These are phyloP conservation scores for Timema cristinae DNA, from an alignment of 2,888 invertebrate genomes.

Conservation along the genomic window DNA sequence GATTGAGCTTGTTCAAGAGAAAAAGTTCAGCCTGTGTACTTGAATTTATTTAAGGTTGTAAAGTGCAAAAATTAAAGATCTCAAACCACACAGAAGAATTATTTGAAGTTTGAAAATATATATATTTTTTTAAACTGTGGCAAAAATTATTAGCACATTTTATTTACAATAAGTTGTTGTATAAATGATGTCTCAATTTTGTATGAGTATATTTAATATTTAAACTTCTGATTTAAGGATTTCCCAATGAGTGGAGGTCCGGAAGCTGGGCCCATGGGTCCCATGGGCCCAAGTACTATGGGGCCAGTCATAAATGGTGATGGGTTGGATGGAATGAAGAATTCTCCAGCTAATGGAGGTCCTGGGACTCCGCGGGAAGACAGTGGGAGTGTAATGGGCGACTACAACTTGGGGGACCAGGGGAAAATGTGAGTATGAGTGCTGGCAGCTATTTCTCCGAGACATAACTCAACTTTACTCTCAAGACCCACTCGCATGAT, in stretches of 20 bases:
- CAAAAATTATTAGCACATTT: background rate
- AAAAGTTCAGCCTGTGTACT: too few relatives aligned
- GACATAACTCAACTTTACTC: conserved; percentile 33
- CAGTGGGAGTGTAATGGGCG: conserved; percentile 91
- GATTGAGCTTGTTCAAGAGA: too few relatives aligned
- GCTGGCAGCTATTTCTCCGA: conserved; percentile 40
- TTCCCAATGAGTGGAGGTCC: conserved; percentile 67
- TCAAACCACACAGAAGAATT: too few relatives aligned
- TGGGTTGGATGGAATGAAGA: conserved; percentile 96
- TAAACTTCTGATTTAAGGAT: conserved; percentile 44
- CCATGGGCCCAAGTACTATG: conserved; percentile 82
- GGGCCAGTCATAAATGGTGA: conserved; percentile 88
- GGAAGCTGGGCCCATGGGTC: conserved; percentile 74
- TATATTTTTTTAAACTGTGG: too few relatives aligned
- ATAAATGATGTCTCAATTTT: background rate
- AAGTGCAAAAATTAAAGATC: too few relatives aligned
- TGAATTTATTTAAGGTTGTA: too few relatives aligned
- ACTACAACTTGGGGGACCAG: conserved; percentile 80
- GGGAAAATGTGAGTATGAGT: conserved; percentile 68
- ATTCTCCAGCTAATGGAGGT: conserved; percentile 91
- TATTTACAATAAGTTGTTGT: conserved; percentile 2
- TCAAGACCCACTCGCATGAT: background rate
- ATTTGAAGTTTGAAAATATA: too few relatives aligned
- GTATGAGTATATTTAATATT: conserved; percentile 13
- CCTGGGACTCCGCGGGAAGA: conserved; percentile 95